phyloP scores from a whole-genome alignment of 2,888 invertebrate genomes.

The Nematopogon swammerdamellus region DNA sequence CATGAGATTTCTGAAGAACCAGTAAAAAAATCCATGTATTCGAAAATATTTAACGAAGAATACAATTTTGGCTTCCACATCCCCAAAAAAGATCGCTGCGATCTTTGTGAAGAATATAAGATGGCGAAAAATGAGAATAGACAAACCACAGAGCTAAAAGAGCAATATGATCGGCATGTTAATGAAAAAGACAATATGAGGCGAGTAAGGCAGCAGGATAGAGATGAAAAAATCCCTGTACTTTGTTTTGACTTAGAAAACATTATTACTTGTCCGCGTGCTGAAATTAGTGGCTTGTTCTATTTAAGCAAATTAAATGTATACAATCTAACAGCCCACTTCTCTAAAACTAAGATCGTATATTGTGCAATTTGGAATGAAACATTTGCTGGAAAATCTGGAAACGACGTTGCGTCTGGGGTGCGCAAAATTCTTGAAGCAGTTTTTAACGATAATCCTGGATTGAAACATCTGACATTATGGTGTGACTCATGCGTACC shows the following conservation, averaged over 20 bases:
- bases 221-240: slow-evolving; percentile 1
- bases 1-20: slow-evolving; percentile 1
- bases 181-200: slow-evolving; percentile 3
- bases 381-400: slow-evolving; percentile 9
- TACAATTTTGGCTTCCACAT: slow-evolving; percentile 7
- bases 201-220: slow-evolving; percentile 3
- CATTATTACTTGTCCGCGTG: slow-evolving; percentile 5
- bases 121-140: slow-evolving; percentile 2
- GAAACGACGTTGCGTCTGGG: slow-evolving; percentile 11
- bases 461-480: slow-evolving; percentile 8
- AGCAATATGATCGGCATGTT: slow-evolving; percentile 2
- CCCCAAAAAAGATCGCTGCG: slow-evolving; percentile 9
- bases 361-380: slow-evolving; percentile 11
- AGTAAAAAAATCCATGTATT: slow-evolving; percentile 7
- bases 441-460: slow-evolving; percentile 7
- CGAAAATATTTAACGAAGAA: slow-evolving; percentile 7
- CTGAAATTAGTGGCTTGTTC: slow-evolving; percentile 8
- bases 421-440: slow-evolving; percentile 7
- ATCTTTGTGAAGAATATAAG: slow-evolving; percentile 5
- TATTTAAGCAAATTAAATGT: slow-evolving; percentile 5
- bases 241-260: slow-evolving; percentile 4
- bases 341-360: slow-evolving; percentile 8
- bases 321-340: slow-evolving; percentile 9
- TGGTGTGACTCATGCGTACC: slow-evolving; percentile 14
- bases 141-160: background rate